These are phyloP conservation scores for Heterodera schachtii DNA, from an alignment of 1,140 invertebrate species.

Conservation along the genomic window DNA sequence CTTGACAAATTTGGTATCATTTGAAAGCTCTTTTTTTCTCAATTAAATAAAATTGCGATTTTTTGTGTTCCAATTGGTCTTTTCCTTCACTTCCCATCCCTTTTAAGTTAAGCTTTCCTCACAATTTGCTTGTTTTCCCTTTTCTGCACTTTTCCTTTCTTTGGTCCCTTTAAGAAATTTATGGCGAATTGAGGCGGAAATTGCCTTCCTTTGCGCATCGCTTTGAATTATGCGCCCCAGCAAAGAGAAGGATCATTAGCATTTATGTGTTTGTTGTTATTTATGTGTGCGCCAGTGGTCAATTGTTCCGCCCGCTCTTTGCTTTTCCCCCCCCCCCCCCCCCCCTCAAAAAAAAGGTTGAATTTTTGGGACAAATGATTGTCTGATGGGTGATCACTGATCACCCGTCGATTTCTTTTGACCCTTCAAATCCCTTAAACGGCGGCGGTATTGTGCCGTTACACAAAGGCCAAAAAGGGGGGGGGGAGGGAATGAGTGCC, in stretches of 20 bases:
- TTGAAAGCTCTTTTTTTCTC: too few species aligned
- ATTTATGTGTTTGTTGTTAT: conserved; percentile 18
- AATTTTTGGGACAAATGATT: not conserved
- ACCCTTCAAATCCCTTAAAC: not conserved
- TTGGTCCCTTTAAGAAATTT: not conserved
- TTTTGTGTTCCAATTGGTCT: too few species aligned
- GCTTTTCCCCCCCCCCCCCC: not conserved
- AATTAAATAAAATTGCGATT: too few species aligned
- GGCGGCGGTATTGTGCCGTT: not conserved
- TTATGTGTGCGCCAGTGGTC: conserved; percentile 7
- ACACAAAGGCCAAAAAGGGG: not conserved
- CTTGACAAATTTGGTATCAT: too few species aligned
- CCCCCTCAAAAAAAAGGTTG: not conserved
- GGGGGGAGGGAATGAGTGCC: too few species aligned
- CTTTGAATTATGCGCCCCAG: not conserved
- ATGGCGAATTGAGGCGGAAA: not conserved
- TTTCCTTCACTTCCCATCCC: too few species aligned
- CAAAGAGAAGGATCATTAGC: not conserved
- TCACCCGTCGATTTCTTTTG: not conserved
- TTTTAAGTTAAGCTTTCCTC: too few species aligned
- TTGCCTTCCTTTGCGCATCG: not conserved
- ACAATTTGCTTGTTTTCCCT: too few species aligned
- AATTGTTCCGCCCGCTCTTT: not conserved
- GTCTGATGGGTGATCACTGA: not conserved
- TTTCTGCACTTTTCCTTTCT: too few species aligned